Conservation (phyloP, 2,113 vertebrate genomes). For the Xerus inauris region DNA sequence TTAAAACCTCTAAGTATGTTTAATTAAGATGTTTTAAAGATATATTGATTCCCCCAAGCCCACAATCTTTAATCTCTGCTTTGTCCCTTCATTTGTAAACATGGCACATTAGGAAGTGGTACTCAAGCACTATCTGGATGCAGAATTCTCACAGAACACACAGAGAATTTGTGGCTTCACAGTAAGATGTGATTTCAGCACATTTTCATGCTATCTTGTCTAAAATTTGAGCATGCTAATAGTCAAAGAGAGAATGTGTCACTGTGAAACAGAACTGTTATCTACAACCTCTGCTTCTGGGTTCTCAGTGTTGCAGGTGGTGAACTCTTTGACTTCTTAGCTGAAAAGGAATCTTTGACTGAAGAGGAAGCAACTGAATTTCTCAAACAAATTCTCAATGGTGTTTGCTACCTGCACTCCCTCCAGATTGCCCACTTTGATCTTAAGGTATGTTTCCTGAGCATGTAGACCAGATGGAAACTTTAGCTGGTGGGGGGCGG, state of each 20-base stretch:
- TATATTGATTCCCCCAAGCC: background rate
- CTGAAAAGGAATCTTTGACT: conserved; percentile 97
- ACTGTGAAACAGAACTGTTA: background rate
- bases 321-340: conserved; percentile 98
- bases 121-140: background rate
- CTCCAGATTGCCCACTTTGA: conserved; percentile 98
- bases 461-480: background rate
- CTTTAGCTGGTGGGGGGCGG: background rate
- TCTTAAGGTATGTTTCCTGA: conserved; percentile 91
- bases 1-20: background rate
- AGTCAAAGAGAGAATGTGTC: background rate
- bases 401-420: conserved; percentile 97
- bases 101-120: background rate
- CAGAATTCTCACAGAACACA: background rate
- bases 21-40: conserved; percentile 2
- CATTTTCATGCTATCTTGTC: background rate
- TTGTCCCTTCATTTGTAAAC: background rate
- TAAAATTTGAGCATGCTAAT: background rate
- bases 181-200: background rate
- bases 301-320: conserved; percentile 95
- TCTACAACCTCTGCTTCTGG: conserved; percentile 63
- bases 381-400: conserved; percentile 98
- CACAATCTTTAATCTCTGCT: background rate
- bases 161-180: background rate
- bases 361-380: conserved; percentile 99